These are phyloP conservation scores for Apteryx owenii DNA, from an alignment of 2,113 vertebrate species.

Conservation along the genomic window DNA sequence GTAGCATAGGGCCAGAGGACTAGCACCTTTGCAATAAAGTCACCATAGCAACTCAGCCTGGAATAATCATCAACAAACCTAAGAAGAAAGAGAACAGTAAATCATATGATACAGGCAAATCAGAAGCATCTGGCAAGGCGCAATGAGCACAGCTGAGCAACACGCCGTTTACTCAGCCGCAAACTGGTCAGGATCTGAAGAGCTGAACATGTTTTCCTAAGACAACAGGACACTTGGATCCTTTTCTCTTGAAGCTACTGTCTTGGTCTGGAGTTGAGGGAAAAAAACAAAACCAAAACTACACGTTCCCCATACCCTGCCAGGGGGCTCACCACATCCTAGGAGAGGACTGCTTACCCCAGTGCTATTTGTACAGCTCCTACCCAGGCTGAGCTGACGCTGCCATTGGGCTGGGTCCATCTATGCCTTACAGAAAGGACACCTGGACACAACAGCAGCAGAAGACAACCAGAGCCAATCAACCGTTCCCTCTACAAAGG, in stretches of 20 bases:
- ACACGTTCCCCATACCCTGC: not conserved
- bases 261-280: not conserved
- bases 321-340: fast-evolving
- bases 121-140: fast-evolving
- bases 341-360: not conserved
- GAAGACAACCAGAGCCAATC: fast-evolving
- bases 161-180: fast-evolving
- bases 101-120: not conserved
- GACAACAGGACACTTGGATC: fast-evolving
- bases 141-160: not conserved
- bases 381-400: not conserved
- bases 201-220: not conserved
- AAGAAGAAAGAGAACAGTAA: not conserved
- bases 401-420: not conserved
- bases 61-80: not conserved
- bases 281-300: not conserved
- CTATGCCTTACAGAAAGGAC: not conserved
- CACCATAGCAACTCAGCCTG: not conserved
- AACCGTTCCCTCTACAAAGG: not conserved
- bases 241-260: not conserved
- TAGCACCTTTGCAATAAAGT: not conserved
- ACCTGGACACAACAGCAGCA: fast-evolving
- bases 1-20: not conserved
- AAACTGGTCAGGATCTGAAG: fast-evolving
- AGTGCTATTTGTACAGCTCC: not conserved